A percentile compares a stretch with the other conserved stretches of the same genome.
phyloP scores from a whole-genome alignment of 2,888 invertebrate species.

The Bimastos eiseni region DNA sequence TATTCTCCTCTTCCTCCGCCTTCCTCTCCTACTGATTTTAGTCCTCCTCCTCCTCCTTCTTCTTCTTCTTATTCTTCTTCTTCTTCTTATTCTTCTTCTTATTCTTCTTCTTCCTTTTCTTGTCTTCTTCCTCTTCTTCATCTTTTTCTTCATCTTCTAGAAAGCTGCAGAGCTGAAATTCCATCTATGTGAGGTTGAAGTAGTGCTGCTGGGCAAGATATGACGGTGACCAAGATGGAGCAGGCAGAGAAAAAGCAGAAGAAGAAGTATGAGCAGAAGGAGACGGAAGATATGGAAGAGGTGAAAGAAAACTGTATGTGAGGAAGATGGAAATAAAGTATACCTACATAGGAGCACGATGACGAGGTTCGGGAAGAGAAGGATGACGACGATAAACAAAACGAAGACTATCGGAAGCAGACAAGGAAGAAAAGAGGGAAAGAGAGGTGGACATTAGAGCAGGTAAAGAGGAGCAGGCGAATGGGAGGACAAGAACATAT shows the following conservation, averaged over 20 bases:
- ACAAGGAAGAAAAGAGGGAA: neutral
- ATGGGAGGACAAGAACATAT: neutral
- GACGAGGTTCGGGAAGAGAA: neutral
- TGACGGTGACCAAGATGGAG: neutral
- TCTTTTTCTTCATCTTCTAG: too few relatives aligned
- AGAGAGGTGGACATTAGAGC: neutral
- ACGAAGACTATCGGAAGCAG: too few relatives aligned
- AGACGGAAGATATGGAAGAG: neutral
- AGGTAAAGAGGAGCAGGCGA: neutral
- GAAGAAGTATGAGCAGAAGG: too few relatives aligned
- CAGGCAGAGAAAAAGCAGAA: neutral
- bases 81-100: too few relatives aligned
- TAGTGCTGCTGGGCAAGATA: neutral
- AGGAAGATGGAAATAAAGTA: neutral
- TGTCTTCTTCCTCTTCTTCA: neutral
- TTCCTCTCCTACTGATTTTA: neutral
- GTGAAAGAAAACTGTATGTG: neutral
- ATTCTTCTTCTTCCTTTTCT: too few relatives aligned
- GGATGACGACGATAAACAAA: neutral
- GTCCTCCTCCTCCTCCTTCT: slow-evolving; percentile 8
- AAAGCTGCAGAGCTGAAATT: neutral
- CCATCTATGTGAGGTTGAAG: neutral
- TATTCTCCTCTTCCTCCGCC: too few relatives aligned
- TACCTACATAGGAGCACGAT: neutral
- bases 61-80: neutral